Percentiles rank a stretch among this genome's conserved stretches.
Conservation (phyloP, 2,113 vertebrate species). For the Phrynocephalus versicolor region DNA sequence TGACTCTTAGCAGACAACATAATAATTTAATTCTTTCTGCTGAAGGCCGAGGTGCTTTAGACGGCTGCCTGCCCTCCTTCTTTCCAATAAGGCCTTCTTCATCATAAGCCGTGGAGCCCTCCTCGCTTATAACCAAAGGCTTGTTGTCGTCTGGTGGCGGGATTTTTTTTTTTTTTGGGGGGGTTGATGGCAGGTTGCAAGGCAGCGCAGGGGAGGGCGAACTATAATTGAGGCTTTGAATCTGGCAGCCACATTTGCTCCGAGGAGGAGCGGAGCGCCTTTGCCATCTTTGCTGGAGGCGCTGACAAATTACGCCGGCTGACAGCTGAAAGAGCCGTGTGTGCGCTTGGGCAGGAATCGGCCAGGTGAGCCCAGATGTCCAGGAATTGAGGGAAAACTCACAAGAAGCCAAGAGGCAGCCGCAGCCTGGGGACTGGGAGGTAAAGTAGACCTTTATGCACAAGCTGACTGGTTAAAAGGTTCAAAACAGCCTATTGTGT, state of each 20-base stretch:
- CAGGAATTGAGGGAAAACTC: too few relatives aligned
- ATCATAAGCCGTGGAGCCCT: background rate
- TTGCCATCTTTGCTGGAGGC: background rate
- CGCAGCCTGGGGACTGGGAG: background rate
- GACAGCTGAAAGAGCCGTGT: conserved; percentile 2
- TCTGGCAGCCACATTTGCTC: background rate
- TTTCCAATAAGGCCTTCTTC: conserved; percentile 11
- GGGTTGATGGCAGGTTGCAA: too few relatives aligned
- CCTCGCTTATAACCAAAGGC: background rate
- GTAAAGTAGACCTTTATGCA: background rate
- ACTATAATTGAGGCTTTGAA: conserved; percentile 9
- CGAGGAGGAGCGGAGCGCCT: background rate
- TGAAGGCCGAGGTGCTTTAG: background rate
- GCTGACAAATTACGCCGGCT: background rate
- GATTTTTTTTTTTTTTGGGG: too few relatives aligned
- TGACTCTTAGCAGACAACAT: too few relatives aligned
- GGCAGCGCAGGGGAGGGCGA: background rate
- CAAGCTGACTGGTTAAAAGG: too few relatives aligned
- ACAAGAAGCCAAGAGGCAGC: background rate
- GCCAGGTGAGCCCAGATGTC: background rate
- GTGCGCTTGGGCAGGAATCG: background rate
- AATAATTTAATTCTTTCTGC: background rate
- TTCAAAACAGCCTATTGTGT: too few relatives aligned
- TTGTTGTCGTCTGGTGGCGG: conserved; percentile 18
- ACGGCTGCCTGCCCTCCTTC: background rate